phyloP scores from a whole-genome alignment of 1,140 invertebrate species.

The Drosophila gunungcola region DNA sequence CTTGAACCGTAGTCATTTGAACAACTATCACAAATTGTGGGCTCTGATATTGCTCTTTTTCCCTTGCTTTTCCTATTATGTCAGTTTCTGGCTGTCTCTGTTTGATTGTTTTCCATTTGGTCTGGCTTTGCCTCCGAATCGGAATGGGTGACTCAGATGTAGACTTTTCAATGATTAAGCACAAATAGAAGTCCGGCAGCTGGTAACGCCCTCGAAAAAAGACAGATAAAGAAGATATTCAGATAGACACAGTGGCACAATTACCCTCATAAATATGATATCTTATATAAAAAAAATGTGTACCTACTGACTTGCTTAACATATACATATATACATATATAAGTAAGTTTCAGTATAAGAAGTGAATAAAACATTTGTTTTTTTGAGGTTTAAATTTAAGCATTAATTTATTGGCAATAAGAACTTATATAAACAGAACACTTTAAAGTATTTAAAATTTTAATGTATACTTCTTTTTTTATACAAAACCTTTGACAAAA shows the following conservation, averaged over 20 bases:
- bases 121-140: conserved; percentile 3
- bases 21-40: conserved; percentile 38
- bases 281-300: background rate
- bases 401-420: too few species aligned
- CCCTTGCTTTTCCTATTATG: conserved; percentile 24
- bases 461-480: too few species aligned
- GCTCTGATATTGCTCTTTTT: conserved; percentile 18
- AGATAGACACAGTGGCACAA: conserved; percentile 4
- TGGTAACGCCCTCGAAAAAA: conserved; percentile 32
- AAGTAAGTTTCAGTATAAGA: too few species aligned
- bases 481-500: too few species aligned
- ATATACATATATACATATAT: too few species aligned
- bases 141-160: conserved; percentile 31
- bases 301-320: too few species aligned
- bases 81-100: conserved; percentile 17
- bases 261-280: background rate
- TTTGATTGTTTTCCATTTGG: conserved; percentile 39
- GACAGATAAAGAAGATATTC: background rate
- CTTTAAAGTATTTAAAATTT: too few species aligned
- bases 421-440: too few species aligned
- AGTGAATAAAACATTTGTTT: too few species aligned
- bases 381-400: too few species aligned
- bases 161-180: conserved; percentile 51
- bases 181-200: conserved; percentile 40
- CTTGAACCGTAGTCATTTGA: conserved; percentile 16